Base-by-base conservation (phyloP, 1,140 invertebrate genomes). In the Aricia agestis region DNA sequence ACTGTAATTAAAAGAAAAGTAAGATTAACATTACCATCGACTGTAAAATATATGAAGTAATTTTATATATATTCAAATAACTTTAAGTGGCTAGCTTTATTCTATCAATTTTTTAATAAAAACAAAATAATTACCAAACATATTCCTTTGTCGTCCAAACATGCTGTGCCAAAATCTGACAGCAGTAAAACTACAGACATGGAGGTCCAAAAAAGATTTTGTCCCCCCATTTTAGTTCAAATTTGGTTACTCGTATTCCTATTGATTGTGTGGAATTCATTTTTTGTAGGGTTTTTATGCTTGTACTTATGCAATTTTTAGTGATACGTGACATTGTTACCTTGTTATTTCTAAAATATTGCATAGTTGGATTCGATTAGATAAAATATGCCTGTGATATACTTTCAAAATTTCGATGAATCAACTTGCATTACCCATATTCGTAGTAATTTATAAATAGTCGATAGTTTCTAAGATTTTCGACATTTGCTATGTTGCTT, bases 161-260 rank as follows among this genome's bases (percentile, higher is more conserved):
- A 89, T 6, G 86, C 82, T 1, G 74, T 70, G 6, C 80, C 76
- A 42, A 74, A 76, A 17, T 71, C 81, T 0, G 82, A 78, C 0
- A 80, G 73, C 7, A 89, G 61, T 7, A 88, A 59, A 6, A 86
- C 9, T 19, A 88, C 19, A 19, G 72, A 79, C 31, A 90, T 67
- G 72, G 80, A 84, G 75, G 82, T 79, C 86, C 83, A 90, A 78
- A 88, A 77, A 9, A 84, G 15, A 45, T 75, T 77, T 67, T 70
- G 76, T 72, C 74, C 80, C 84, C 83, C 81, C 87, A 90, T 90
- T 66, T 79, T 82, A 1, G 25, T 61, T 74, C 31, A 25, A 63
- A 63, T 18, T 2, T 11, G 19, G 5, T 63, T 17, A 63, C 18
- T 63, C 19, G 19, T 25, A 25, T 25, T 63, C 19, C 11, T 52